Base-by-base conservation (phyloP, 2,113 vertebrate species). In the Emberiza fucata region DNA sequence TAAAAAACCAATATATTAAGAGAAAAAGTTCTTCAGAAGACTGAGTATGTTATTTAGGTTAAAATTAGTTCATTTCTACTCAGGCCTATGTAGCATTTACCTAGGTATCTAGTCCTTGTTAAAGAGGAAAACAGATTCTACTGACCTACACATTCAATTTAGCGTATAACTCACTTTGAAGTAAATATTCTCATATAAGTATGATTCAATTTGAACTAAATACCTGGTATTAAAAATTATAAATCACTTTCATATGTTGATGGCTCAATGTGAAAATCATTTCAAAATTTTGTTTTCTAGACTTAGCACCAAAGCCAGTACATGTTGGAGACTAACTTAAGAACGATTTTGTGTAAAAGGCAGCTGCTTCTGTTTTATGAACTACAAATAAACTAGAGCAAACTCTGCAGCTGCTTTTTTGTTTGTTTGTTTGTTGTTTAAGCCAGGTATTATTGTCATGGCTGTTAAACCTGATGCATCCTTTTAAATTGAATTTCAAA, bases 341-440 rank as follows among this genome's bases (percentile, higher is more conserved):
- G 47, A n/a, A 4, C 18, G 0, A 28, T 73, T 40, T 84, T 40
- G 15, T 57, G 14, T 48, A 65, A 81, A 86, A 73, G 10, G 11
- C 3, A 48, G 9, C 4, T 44, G 13, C 10, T 70, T 75, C 22
- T 57, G 2, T 66, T 64, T 63, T 50, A 53, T 0, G 0, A 61
- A 20, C 4, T 78, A 28, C 22, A 78, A 75, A 70, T 9, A 90
- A 79, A 50, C 5, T 25, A 56, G 23, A 81, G 5, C 4, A 60
- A 47, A 31, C 1, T 50, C 48, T 73, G 14, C 14, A 59, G 13
- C 11, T 59, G 4, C 5, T 9, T 25, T 33, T 70, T 53, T 3
- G 33, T 77, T 65, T 37, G 6, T 29, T 53, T 31, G 60, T 19
- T 16, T 7, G 10, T 59, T 54, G 3, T 40, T 86, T 63, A n/a